These are phyloP conservation scores for Sylvicapra grimmia DNA, from an alignment of 2,113 vertebrate genomes.

Conservation along the genomic window DNA sequence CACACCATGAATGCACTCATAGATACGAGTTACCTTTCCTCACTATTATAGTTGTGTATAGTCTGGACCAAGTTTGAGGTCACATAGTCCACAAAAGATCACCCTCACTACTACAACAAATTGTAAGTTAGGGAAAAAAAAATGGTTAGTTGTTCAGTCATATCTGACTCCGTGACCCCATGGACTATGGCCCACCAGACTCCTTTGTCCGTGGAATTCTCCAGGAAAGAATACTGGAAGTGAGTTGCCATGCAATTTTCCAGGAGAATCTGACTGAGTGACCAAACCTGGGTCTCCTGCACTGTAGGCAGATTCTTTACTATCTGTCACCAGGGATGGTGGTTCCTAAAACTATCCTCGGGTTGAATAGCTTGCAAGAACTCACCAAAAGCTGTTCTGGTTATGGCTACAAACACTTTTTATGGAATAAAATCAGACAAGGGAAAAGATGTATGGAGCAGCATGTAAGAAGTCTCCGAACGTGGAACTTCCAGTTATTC, in stretches of 20 bases:
- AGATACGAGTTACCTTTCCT: background rate
- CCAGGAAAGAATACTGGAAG: background rate
- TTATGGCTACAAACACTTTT: background rate
- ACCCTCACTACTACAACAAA: background rate
- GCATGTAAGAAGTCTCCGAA: background rate
- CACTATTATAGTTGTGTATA: background rate
- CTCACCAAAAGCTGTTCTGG: background rate
- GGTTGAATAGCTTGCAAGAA: background rate
- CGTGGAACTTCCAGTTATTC: background rate
- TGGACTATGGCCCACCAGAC: background rate
- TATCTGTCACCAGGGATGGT: background rate
- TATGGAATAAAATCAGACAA: background rate
- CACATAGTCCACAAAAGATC: background rate
- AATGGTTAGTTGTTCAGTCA: background rate
- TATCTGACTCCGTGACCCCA: background rate
- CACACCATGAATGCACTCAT: background rate
- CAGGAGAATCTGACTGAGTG: background rate
- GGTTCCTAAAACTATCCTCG: background rate
- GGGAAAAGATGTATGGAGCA: background rate
- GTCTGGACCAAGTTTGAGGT: background rate
- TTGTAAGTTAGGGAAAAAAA: background rate
- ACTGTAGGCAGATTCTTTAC: background rate
- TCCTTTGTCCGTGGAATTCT: background rate
- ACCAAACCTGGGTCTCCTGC: background rate
- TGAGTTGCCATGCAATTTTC: background rate